A percentile compares a stretch with the other conserved stretches of the same genome.
Conservation (phyloP, 2,888 invertebrate species). For the Pyralis farinalis region DNA sequence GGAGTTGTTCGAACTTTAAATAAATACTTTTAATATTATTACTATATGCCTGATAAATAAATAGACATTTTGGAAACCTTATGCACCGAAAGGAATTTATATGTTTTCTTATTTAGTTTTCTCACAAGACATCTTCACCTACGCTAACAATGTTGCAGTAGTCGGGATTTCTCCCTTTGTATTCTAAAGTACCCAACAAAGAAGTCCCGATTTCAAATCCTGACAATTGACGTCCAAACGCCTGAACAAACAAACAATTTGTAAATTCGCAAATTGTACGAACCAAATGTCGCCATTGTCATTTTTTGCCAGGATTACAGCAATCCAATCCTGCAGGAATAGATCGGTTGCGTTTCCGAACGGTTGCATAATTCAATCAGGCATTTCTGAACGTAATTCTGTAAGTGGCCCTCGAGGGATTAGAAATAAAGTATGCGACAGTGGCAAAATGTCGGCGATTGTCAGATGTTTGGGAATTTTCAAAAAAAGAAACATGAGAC, state of each 20-base stretch:
- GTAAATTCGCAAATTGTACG: constrained; percentile 40
- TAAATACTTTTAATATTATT: no score
- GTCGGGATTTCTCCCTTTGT: constrained; percentile 3
- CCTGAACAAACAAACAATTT: constrained; percentile 35
- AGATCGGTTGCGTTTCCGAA: constrained; percentile 26
- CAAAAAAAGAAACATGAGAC: no score
- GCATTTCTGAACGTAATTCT: constrained; percentile 24
- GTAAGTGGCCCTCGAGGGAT: constrained; percentile 33
- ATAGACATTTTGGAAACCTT: no score
- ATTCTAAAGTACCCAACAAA: no score
- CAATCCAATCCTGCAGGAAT: constrained; percentile 46
- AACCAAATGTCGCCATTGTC: constrained; percentile 34
- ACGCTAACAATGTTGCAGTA: constrained; percentile 4
- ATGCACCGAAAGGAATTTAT: no score
- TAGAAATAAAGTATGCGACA: constrained; percentile 29
- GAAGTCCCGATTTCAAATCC: constrained; percentile 13
- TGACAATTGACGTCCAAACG: constrained; percentile 22
- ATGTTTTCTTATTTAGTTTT: not conserved
- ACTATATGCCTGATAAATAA: no score
- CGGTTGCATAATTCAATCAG: constrained; percentile 42
- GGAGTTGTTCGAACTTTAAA: no score
- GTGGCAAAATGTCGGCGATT: not conserved
- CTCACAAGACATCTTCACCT: not conserved
- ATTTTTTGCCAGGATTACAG: constrained; percentile 45
- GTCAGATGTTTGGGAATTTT: not conserved